Conservation (phyloP, 2,888 invertebrate species). For the Pammene aurita region DNA sequence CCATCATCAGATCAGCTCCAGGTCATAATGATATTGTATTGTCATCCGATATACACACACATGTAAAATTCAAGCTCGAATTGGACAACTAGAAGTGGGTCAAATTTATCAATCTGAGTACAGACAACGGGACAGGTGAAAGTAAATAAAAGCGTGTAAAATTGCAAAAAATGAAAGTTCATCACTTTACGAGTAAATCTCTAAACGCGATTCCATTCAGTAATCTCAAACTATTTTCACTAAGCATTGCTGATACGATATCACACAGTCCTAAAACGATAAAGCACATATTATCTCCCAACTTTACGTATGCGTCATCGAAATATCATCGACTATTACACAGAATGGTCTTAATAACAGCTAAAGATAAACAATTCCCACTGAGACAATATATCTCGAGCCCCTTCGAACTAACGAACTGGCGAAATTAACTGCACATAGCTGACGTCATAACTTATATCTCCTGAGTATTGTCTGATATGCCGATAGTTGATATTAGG, state of each 20-base stretch:
- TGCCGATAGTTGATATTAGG: slow-evolving; percentile 56
- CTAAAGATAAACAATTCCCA: slow-evolving; percentile 70
- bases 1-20: too few relatives aligned
- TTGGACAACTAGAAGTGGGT: too few relatives aligned
- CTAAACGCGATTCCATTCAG: neutral
- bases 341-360: slow-evolving; percentile 64
- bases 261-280: slow-evolving; percentile 31
- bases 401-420: slow-evolving; percentile 43
- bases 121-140: too few relatives aligned
- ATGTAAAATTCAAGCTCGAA: too few relatives aligned
- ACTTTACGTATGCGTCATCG: slow-evolving; percentile 42
- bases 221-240: neutral
- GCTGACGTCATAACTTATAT: slow-evolving; percentile 66
- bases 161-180: too few relatives aligned
- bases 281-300: slow-evolving; percentile 25
- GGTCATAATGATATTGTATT: too few relatives aligned
- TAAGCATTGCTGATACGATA: slow-evolving; percentile 13
- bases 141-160: too few relatives aligned
- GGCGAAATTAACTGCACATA: slow-evolving; percentile 49
- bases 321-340: slow-evolving; percentile 49
- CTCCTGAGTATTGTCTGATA: slow-evolving; percentile 61
- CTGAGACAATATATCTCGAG: slow-evolving; percentile 69
- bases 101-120: too few relatives aligned
- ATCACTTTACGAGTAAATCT: neutral
- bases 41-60: too few relatives aligned